phyloP scores from a whole-genome alignment of 2,113 vertebrate species.

The Ciconia boyciana region DNA sequence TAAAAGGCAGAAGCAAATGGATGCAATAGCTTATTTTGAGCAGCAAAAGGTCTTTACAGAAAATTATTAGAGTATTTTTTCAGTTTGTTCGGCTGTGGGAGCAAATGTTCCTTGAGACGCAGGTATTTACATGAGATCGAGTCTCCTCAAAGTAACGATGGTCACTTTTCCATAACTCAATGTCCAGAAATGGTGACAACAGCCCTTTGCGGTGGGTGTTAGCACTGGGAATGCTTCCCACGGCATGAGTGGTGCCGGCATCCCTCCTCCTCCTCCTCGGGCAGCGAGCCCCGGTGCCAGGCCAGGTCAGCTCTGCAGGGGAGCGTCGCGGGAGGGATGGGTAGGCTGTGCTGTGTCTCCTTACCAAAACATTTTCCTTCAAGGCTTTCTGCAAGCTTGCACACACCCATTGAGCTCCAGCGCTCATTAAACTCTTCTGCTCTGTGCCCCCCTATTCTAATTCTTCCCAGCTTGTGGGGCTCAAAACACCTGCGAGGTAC shows the following conservation, averaged over 20 bases:
- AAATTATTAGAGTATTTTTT: neutral
- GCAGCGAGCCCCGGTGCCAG: fast-evolving
- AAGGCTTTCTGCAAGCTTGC: neutral
- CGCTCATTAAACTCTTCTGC: neutral
- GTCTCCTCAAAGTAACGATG: neutral
- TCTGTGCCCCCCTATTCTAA: neutral
- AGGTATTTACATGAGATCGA: neutral
- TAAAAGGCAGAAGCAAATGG: neutral
- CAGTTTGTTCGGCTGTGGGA: neutral
- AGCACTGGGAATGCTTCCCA: neutral
- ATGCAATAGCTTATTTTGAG: neutral
- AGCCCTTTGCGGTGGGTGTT: neutral
- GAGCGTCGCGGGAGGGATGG: fast-evolving
- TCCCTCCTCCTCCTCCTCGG: neutral
- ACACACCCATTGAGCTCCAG: neutral
- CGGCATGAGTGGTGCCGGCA: fast-evolving
- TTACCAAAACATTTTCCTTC: neutral
- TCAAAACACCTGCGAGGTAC: neutral
- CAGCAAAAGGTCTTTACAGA: neutral
- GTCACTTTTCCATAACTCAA: neutral
- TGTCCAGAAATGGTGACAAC: neutral
- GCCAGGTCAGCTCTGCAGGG: neutral
- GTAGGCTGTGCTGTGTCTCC: neutral
- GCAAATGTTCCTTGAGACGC: neutral
- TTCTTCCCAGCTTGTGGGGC: neutral